phyloP scores from a whole-genome alignment of 2,797 vertebrate genomes.

The Eurystomus glaucurus region DNA sequence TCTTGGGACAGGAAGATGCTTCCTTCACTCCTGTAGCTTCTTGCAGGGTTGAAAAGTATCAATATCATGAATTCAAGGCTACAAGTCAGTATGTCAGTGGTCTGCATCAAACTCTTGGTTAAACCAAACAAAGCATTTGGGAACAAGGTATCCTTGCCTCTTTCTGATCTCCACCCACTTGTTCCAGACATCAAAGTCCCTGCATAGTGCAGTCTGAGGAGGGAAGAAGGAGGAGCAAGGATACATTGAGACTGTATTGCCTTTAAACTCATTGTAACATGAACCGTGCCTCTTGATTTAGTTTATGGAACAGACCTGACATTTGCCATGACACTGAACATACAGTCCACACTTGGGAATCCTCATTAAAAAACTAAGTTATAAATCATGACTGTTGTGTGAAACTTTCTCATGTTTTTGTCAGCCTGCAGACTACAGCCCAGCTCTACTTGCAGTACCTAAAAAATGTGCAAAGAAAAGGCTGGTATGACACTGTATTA shows the following conservation, averaged over 20 bases:
- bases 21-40: background rate
- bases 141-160: background rate
- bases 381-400: background rate
- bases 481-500: background rate
- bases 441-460: background rate
- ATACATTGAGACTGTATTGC: background rate
- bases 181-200: background rate
- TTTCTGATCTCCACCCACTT: background rate
- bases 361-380: background rate
- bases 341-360: background rate
- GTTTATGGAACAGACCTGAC: background rate
- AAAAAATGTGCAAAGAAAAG: background rate
- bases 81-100: background rate
- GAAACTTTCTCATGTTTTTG: background rate
- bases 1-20: background rate
- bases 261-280: background rate
- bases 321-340: fast-evolving
- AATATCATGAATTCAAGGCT: background rate
- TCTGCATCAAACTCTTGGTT: background rate
- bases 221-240: background rate
- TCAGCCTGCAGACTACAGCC: background rate
- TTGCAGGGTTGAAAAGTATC: background rate
- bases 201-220: background rate
- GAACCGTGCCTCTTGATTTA: background rate
- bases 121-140: background rate